Conservation (phyloP, 1,140 invertebrate genomes). For the Amphibalanus amphitrite region DNA sequence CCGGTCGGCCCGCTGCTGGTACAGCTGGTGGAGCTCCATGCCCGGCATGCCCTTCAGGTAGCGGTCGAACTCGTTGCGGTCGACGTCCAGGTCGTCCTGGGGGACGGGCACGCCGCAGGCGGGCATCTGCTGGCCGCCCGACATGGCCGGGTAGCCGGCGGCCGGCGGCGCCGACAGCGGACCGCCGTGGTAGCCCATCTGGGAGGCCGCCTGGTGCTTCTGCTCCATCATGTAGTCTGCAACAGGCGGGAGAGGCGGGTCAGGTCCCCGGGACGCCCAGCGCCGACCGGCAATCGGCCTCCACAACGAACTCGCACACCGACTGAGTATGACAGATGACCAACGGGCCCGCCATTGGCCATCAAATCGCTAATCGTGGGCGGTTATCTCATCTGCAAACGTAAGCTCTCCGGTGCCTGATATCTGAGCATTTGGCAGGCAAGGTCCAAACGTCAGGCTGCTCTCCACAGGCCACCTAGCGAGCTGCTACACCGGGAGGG, state of each 20-base stretch:
- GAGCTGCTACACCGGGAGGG: not conserved
- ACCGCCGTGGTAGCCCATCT: not conserved
- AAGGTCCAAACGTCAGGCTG: too few species aligned
- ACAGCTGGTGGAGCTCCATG: slow-evolving; percentile 16
- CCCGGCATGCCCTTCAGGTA: slow-evolving; percentile 19
- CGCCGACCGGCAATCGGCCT: too few species aligned
- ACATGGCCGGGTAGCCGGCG: not conserved
- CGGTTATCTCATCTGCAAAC: too few species aligned
- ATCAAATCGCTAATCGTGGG: too few species aligned
- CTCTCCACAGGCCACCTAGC: too few species aligned
- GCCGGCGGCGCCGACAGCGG: not conserved
- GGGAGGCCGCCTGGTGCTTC: not conserved
- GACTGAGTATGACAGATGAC: too few species aligned
- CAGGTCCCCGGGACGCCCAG: too few species aligned
- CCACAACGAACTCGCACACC: too few species aligned
- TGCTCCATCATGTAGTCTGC: not conserved
- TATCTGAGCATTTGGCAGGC: too few species aligned
- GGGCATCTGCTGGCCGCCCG: not conserved
- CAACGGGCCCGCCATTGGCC: too few species aligned
- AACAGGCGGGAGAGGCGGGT: not conserved
- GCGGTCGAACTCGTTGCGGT: slow-evolving; percentile 20
- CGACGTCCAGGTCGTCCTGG: slow-evolving; percentile 13
- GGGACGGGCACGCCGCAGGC: not conserved
- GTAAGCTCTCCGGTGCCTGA: too few species aligned
- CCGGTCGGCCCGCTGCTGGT: slow-evolving; percentile 14